These are phyloP conservation scores for Agrotis puta DNA, from an alignment of 2,888 invertebrate species.

Conservation along the genomic window DNA sequence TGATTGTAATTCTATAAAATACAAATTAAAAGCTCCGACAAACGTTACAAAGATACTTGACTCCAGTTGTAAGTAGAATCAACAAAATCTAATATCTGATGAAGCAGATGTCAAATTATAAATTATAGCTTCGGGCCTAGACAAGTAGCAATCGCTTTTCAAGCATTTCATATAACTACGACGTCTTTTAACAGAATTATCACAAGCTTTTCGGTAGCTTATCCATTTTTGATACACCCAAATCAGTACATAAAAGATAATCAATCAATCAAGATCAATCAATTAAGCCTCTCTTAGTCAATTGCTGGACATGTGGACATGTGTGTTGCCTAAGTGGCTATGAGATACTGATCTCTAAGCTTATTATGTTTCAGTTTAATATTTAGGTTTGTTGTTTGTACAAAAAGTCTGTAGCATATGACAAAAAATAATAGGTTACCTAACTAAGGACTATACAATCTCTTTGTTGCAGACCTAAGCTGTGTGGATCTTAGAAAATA, in stretches of 20 bases:
- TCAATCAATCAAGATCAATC: constrained; percentile 55
- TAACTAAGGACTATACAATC: background rate
- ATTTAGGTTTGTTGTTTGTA: constrained; percentile 6
- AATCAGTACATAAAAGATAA: constrained; percentile 32
- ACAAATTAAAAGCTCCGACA: no score
- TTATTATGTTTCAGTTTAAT: constrained; percentile 13
- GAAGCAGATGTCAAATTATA: background rate
- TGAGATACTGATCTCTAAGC: constrained; percentile 39
- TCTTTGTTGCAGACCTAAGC: no score
- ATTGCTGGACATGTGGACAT: constrained; percentile 30
- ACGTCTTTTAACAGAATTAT: background rate
- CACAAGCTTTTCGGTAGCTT: background rate
- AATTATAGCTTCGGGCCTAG: background rate
- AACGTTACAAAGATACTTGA: background rate
- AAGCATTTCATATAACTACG: background rate
- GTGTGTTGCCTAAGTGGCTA: constrained; percentile 20
- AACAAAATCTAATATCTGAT: background rate
- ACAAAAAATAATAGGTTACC: background rate
- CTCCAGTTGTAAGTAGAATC: background rate
- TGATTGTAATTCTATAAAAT: background rate
- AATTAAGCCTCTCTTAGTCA: constrained; percentile 21
- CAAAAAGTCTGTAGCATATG: background rate
- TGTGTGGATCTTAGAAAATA: no score
- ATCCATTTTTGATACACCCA: constrained; percentile 27
- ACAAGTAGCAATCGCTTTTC: background rate